phyloP scores from a whole-genome alignment of 2,888 invertebrate genomes.

The Hydraecia micacea region DNA sequence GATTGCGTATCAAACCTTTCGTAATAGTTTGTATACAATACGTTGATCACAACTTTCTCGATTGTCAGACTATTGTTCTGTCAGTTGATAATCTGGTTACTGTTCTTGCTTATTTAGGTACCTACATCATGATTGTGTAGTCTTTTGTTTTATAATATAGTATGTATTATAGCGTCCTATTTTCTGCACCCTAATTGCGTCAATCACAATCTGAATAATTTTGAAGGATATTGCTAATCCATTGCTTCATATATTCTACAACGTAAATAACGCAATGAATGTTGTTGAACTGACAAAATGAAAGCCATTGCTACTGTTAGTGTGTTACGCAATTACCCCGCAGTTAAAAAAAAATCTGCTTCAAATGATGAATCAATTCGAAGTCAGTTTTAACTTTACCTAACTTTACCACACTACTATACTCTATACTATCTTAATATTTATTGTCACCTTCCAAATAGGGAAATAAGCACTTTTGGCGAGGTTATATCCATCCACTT shows the following conservation, averaged over 20 bases:
- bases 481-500: background rate
- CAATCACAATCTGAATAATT: background rate
- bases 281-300: background rate
- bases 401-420: background rate
- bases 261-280: background rate
- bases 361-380: background rate
- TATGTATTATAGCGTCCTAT: background rate
- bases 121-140: background rate
- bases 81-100: slow-evolving; percentile 16
- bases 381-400: background rate
- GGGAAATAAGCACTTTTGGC: slow-evolving; percentile 5
- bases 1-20: slow-evolving; percentile 77
- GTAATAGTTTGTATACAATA: slow-evolving; percentile 72
- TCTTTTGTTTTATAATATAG: slow-evolving; percentile 11
- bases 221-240: background rate
- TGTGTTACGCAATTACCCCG: background rate
- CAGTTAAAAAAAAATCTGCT: background rate
- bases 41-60: slow-evolving; percentile 59
- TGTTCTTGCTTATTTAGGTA: background rate
- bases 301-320: background rate
- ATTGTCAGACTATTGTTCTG: slow-evolving; percentile 50
- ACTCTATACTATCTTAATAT: background rate
- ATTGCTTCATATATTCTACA: background rate
- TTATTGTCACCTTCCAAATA: background rate
- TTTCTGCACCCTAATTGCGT: background rate